Base-by-base conservation (phyloP, 2,888 invertebrate species). In the Rotaria socialis region DNA sequence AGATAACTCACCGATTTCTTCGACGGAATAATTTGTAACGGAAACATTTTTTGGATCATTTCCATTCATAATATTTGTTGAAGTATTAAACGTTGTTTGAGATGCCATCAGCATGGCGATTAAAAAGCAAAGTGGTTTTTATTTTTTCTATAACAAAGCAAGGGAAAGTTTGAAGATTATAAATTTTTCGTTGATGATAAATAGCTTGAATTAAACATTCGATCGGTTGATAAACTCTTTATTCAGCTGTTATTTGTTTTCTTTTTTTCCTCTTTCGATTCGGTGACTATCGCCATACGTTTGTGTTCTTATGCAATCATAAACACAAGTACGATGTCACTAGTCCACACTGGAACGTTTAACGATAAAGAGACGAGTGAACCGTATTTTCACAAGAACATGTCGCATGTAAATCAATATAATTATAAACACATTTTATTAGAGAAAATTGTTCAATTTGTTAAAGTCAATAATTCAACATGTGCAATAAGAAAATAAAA, bases 51-150 rank as follows among this genome's bases (percentile, higher is more conserved):
- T 67, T 35, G 35, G 35, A 41, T 67, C 67, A 67, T 67, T 67
- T 67, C 67, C 67, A 35, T 35, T 67, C 5, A 14, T 35, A 6
- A 67, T 19, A 41, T 35, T 67, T 67, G 35, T 1, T 67, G 67
- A 67, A 35, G 10, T 67, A 67, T 67, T 67, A 67, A 67, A 67
- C 35, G 19, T 67, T 67, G 67, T 67, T 41, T 35, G 67, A 67
- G 67, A 67, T 67, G 67, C 67, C 67, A 67, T 67, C 35, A 67
- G 67, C 67, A 67, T 67, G 67, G 67, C 67, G 67, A 67, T 67
- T 7, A 56, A 56, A 56, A 27, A 19, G 2, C 16, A 67, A 67
- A 35, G 0, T 19, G 35, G 41, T 35, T 19, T 19, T 41, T 35
- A 4, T 19, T 24, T 22, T 52, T 16, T 52, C 52, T 52, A 52